Conservation (phyloP, 1,140 invertebrate genomes). For the Pogonomyrmex californicus region DNA sequence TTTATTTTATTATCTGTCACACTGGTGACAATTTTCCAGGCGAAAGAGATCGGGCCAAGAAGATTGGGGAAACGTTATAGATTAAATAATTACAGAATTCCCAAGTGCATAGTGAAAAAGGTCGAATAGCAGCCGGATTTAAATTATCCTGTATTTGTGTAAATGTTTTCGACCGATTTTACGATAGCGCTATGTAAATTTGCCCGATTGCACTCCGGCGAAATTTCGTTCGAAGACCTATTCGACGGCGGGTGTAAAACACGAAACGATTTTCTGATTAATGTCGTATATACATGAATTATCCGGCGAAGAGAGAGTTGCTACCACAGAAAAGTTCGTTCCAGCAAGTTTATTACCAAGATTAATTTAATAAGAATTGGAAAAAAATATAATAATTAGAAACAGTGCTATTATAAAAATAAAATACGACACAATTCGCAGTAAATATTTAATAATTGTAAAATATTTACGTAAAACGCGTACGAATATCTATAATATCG, state of each 20-base stretch:
- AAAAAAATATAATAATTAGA: neutral
- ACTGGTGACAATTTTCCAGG: conserved; percentile 16
- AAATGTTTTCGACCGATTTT: conserved; percentile 31
- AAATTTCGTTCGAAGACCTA: conserved; percentile 5
- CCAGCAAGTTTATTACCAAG: neutral
- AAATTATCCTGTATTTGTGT: conserved; percentile 4
- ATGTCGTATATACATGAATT: conserved; percentile 11
- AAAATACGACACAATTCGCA: neutral
- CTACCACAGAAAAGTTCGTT: neutral
- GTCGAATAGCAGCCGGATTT: conserved; percentile 1
- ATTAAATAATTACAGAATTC: conserved; percentile 22
- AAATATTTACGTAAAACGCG: neutral
- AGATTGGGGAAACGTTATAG: neutral
- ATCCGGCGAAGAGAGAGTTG: neutral
- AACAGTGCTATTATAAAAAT: neutral
- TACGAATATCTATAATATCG: neutral
- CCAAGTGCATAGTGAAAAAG: neutral
- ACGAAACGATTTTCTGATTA: conserved; percentile 23
- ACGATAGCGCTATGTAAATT: conserved; percentile 37
- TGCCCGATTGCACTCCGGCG: neutral
- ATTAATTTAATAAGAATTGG: neutral
- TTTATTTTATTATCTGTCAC: conserved; percentile 1
- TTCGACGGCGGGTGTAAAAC: neutral
- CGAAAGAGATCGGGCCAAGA: conserved; percentile 1
- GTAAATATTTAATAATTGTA: neutral